Evolutionary conservation across 2,113 vertebrate species (phyloP).

Genomic region (Cephalopholis sonnerati): DNA sequence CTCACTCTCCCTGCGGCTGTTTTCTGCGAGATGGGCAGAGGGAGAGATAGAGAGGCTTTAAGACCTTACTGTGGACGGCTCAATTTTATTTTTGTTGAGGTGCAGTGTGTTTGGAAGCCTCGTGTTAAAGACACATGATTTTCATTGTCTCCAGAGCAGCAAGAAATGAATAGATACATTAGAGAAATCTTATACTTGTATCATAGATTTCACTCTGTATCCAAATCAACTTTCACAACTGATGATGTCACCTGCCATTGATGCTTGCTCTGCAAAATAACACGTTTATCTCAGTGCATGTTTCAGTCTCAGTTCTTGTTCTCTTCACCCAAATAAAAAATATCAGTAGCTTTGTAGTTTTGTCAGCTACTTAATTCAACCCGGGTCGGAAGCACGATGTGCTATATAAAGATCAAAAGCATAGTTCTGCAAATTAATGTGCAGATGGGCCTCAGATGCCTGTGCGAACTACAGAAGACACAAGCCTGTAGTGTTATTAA

Average conservation of each 20-base stretch:
- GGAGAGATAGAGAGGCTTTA: conserved; percentile 9
- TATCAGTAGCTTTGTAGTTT: conserved; percentile 54
- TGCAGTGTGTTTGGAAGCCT: conserved; percentile 7
- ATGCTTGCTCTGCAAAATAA: conserved; percentile 32
- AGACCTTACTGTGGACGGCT: conserved; percentile 14
- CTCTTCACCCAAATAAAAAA: conserved; percentile 34
- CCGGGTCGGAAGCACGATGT: conserved; percentile 22
- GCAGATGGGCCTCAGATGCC: conserved; percentile 62
- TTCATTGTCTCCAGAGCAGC: conserved; percentile 8
- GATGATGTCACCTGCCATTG: conserved; percentile 56
- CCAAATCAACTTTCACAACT: conserved; percentile 50
- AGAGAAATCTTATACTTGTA: conserved; percentile 41
- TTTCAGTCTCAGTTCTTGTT: conserved; percentile 45
- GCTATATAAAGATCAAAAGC: conserved; percentile 75
- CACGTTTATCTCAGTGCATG: conserved; percentile 67
- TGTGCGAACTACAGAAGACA: conserved; percentile 21
- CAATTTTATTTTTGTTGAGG: conserved; percentile 18
- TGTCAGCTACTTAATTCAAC: conserved; percentile 52
- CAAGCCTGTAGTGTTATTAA: conserved; percentile 22
- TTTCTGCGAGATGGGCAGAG: conserved; percentile 14
- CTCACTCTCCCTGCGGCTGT: conserved; percentile 22
- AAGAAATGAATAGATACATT: conserved; percentile 14
- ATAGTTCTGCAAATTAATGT: conserved; percentile 40
- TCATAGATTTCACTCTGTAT: conserved; percentile 42
- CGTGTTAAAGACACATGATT: conserved; percentile 28